These are phyloP conservation scores for Gyps fulvus DNA, from an alignment of 2,113 vertebrate genomes.

Conservation along the genomic window DNA sequence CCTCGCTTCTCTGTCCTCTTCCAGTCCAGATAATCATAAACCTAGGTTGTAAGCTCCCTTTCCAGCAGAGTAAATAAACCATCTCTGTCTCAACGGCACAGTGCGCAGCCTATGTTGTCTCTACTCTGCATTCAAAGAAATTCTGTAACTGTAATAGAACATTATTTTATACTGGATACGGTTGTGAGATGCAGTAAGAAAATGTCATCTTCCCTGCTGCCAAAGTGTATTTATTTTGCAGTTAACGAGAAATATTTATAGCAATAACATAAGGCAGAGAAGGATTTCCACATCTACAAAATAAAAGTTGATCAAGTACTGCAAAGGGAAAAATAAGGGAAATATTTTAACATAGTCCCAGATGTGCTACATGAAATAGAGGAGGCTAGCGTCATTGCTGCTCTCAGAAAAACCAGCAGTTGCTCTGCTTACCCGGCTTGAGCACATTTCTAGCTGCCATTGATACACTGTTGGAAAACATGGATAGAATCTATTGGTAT, in stretches of 20 bases:
- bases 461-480: not conserved
- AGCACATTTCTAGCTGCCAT: not conserved
- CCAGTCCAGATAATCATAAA: not conserved
- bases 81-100: not conserved
- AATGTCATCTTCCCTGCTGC: not conserved
- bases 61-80: not conserved
- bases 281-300: not conserved
- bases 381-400: not conserved
- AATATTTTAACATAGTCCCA: not conserved
- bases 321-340: not conserved
- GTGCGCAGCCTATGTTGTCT: not conserved
- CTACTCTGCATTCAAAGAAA: not conserved
- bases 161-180: not conserved
- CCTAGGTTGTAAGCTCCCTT: not conserved
- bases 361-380: not conserved
- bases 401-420: not conserved
- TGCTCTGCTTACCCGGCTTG: not conserved
- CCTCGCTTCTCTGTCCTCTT: not conserved
- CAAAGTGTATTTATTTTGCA: not conserved
- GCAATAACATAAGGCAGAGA: not conserved
- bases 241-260: not conserved
- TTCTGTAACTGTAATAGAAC: not conserved
- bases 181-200: not conserved
- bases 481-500: not conserved
- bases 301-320: not conserved